These are phyloP conservation scores for Megatriorchis doriae DNA, from an alignment of 2,113 vertebrate species.

Conservation along the genomic window DNA sequence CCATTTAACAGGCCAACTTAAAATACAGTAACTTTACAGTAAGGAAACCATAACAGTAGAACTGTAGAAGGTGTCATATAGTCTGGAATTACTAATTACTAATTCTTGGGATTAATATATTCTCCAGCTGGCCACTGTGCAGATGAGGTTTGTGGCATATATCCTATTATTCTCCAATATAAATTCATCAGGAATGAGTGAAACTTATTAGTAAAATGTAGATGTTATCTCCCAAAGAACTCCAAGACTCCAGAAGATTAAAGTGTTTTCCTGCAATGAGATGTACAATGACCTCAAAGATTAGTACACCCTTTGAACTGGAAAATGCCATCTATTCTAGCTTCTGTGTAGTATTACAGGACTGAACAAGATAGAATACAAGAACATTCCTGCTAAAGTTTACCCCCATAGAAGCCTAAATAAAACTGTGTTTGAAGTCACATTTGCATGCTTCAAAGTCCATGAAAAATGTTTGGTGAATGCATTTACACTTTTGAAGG, in stretches of 20 bases:
- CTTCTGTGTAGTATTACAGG: not conserved
- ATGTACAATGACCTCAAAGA: not conserved
- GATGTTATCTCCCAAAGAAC: not conserved
- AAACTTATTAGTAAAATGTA: not conserved
- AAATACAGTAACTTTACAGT: not conserved
- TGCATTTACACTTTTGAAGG: not conserved
- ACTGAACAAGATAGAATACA: not conserved
- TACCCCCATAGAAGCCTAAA: not conserved
- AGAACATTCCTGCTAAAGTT: not conserved
- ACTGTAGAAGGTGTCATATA: not conserved
- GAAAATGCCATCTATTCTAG: not conserved
- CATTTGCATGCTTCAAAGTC: not conserved
- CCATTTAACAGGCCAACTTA: not conserved
- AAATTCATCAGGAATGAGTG: not conserved
- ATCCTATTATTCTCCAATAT: not conserved
- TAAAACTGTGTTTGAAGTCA: not conserved
- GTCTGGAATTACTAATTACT: not conserved
- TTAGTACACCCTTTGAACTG: not conserved
- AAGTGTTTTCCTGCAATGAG: not conserved
- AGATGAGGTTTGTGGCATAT: not conserved
- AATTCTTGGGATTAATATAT: not conserved
- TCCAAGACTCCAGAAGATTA: not conserved
- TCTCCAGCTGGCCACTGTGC: not conserved
- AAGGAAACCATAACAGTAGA: not conserved
- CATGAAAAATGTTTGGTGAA: not conserved